Evolutionary conservation across 2,888 invertebrate genomes (phyloP).

Genomic region (Polyploca ridens): DNA sequence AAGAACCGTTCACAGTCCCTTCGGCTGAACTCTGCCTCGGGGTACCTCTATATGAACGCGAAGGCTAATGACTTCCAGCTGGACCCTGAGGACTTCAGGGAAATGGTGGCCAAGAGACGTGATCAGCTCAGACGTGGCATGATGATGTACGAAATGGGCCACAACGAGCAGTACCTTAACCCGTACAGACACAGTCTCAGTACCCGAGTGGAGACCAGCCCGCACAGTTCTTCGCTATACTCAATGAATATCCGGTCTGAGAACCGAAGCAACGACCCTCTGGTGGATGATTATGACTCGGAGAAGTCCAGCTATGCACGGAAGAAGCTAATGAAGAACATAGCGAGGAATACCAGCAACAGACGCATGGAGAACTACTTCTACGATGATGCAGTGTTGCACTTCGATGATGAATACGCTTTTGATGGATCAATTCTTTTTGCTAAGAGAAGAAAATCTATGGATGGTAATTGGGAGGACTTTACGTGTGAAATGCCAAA

Average conservation of each 20-base stretch:
- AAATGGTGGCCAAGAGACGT: constrained; percentile 73
- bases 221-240: constrained; percentile 70
- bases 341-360: constrained; percentile 69
- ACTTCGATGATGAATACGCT: constrained; percentile 79
- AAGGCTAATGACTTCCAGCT: constrained; percentile 77
- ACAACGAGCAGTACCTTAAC: constrained; percentile 63
- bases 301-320: constrained; percentile 78
- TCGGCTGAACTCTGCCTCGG: constrained; percentile 78
- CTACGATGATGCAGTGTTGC: constrained; percentile 78
- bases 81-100: constrained; percentile 77
- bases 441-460: constrained; percentile 78
- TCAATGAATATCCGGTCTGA: constrained; percentile 71
- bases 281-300: constrained; percentile 78
- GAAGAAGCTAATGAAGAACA: constrained; percentile 76
- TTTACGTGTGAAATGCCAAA: constrained; percentile 63
- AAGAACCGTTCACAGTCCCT: constrained; percentile 72
- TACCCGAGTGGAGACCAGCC: constrained; percentile 57
- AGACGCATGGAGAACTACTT: constrained; percentile 72
- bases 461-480: constrained; percentile 69
- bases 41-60: constrained; percentile 81
- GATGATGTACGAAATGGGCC: constrained; percentile 67
- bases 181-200: constrained; percentile 62
- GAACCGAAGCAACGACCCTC: constrained; percentile 73
- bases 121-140: constrained; percentile 75
- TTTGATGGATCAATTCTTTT: constrained; percentile 79